These are phyloP conservation scores for Pterostichus madidus DNA, from an alignment of 2,888 invertebrate genomes.

Conservation along the genomic window DNA sequence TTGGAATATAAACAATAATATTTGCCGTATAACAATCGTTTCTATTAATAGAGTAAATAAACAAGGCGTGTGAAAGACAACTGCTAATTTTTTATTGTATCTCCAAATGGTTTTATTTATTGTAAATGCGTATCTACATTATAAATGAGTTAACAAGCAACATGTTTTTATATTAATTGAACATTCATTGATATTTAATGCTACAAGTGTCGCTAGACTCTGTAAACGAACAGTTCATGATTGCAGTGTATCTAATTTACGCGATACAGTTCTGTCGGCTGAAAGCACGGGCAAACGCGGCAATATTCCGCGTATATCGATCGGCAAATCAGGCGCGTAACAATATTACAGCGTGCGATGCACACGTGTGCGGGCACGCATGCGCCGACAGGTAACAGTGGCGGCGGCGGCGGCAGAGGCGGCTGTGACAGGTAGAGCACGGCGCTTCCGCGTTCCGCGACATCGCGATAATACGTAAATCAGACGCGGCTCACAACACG, in stretches of 20 bases:
- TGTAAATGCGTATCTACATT: too few relatives aligned
- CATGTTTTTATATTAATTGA: slow-evolving; percentile 11
- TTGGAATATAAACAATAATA: background rate
- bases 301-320: slow-evolving; percentile 55
- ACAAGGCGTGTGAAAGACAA: too few relatives aligned
- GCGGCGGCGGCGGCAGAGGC: slow-evolving; percentile 31
- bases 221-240: slow-evolving; percentile 40
- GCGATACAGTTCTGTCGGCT: slow-evolving; percentile 24
- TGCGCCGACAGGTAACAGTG: slow-evolving; percentile 50
- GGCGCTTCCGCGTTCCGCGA: slow-evolving; percentile 65
- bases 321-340: slow-evolving; percentile 61
- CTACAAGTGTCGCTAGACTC: slow-evolving; percentile 25
- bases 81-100: too few relatives aligned
- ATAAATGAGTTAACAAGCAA: too few relatives aligned
- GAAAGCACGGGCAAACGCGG: slow-evolving; percentile 35
- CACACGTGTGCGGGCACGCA: slow-evolving; percentile 35
- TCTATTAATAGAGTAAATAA: too few relatives aligned
- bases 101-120: too few relatives aligned
- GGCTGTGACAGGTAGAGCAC: slow-evolving; percentile 64
- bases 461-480: slow-evolving; percentile 57
- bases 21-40: background rate
- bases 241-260: slow-evolving; percentile 64
- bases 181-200: slow-evolving; percentile 22
- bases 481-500: slow-evolving; percentile 1
- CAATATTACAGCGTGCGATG: slow-evolving; percentile 55